Conservation (phyloP, 1,140 invertebrate species). For the Cotesia glomerata region DNA sequence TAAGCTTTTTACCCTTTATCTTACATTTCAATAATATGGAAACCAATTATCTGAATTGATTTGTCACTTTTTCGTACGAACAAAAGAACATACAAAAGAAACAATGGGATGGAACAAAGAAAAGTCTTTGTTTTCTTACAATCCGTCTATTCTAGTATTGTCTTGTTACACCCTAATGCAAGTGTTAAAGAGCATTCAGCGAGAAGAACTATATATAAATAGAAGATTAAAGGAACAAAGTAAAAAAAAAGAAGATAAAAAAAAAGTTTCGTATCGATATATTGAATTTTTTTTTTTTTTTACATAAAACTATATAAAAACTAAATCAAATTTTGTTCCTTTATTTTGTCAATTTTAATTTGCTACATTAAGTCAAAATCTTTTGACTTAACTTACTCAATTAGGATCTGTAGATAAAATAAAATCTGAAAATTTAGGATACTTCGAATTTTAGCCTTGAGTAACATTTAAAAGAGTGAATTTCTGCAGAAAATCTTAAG, state of each 20-base stretch:
- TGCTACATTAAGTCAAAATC: too few relatives aligned
- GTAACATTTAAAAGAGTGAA: too few relatives aligned
- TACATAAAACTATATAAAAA: too few relatives aligned
- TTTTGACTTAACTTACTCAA: too few relatives aligned
- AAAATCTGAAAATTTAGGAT: too few relatives aligned
- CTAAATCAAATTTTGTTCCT: too few relatives aligned
- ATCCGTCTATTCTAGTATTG: neutral
- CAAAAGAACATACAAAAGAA: neutral
- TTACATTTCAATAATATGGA: conserved; percentile 8
- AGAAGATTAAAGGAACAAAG: neutral
- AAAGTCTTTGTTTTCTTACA: neutral
- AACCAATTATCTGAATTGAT: conserved; percentile 52
- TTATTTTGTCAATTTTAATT: too few relatives aligned
- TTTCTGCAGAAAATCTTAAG: too few relatives aligned
- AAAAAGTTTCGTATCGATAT: neutral
- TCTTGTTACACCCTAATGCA: neutral
- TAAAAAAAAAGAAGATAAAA: neutral
- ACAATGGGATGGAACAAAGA: neutral
- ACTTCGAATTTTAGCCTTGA: too few relatives aligned
- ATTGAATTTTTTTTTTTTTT: too few relatives aligned
- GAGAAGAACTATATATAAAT: neutral
- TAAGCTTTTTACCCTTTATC: too few relatives aligned
- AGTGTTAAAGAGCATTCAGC: neutral
- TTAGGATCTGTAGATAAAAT: too few relatives aligned
- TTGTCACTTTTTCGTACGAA: conserved; percentile 6